Evolutionary conservation across 2,797 vertebrate genomes (phyloP).

Genomic region (Bufotes viridis): DNA sequence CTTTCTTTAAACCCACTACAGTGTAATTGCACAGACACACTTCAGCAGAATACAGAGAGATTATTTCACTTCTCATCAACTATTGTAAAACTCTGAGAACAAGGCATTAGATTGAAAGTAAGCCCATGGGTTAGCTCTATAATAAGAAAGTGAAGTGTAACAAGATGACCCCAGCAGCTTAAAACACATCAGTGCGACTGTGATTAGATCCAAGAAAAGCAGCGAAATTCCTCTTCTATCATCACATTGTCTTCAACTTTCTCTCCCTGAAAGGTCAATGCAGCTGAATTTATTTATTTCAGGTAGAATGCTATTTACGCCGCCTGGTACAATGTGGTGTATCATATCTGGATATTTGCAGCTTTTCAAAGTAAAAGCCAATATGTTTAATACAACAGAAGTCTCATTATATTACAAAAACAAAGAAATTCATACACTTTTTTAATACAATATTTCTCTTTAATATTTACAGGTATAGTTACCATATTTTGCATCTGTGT

Average conservation of each 20-base stretch:
- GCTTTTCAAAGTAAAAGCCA: not conserved
- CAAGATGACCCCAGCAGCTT: constrained; percentile 65
- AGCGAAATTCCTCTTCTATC: constrained; percentile 33
- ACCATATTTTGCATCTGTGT: no score
- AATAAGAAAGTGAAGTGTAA: constrained; percentile 67
- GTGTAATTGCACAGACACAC: constrained; percentile 21
- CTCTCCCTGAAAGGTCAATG: constrained; percentile 33
- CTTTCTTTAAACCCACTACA: not conserved
- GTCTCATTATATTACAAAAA: not conserved
- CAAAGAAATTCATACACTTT: not conserved
- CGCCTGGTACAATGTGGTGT: not conserved
- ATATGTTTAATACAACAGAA: not conserved
- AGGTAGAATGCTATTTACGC: not conserved
- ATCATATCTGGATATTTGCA: not conserved
- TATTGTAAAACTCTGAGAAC: constrained; percentile 48
- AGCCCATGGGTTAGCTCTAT: constrained; percentile 58
- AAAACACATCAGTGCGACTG: constrained; percentile 42
- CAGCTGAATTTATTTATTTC: constrained; percentile 38
- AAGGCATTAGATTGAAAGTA: constrained; percentile 70
- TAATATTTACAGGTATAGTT: no score
- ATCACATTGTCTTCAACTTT: constrained; percentile 37
- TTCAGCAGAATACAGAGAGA: constrained; percentile 37
- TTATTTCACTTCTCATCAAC: constrained; percentile 31
- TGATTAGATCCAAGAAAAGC: constrained; percentile 34
- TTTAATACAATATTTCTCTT: no score